Conservation (phyloP, 2,113 vertebrate genomes). For the Ptyas mucosa region DNA sequence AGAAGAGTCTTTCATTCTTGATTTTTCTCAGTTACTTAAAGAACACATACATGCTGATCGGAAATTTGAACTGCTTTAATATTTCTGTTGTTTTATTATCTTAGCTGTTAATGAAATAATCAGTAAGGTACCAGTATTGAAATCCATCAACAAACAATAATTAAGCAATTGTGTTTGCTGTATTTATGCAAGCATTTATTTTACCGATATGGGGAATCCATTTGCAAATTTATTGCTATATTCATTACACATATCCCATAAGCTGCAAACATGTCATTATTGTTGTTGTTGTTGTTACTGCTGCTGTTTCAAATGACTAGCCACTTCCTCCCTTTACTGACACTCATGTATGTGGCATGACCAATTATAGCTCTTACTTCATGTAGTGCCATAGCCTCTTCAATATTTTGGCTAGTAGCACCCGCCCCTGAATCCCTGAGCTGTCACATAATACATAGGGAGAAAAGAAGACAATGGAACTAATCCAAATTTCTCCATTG, state of each 20-base stretch:
- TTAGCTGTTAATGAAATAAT: neutral
- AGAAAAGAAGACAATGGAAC: constrained; percentile 27
- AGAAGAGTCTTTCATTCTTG: neutral
- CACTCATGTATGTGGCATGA: neutral
- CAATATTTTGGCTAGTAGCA: neutral
- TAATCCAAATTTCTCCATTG: neutral
- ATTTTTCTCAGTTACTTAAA: neutral
- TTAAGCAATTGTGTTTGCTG: neutral
- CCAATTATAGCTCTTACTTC: neutral
- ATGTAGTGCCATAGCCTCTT: neutral
- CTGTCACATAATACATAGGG: rapidly evolving
- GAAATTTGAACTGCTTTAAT: neutral
- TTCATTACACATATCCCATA: neutral
- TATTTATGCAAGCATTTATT: neutral
- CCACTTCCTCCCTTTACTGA: neutral
- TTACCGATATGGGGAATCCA: neutral
- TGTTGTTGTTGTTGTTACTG: neutral
- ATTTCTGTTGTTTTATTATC: neutral
- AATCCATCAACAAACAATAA: neutral
- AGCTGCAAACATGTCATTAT: neutral
- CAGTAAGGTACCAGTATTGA: neutral
- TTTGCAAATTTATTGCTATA: neutral
- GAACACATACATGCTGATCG: neutral
- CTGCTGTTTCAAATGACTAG: neutral
- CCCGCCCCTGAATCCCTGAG: neutral